Evolutionary conservation across 1,140 invertebrate genomes (phyloP), one percentile per base, ranked within the genome.

Genomic region (Pachyrhynchus sulphureomaculatus): DNA sequence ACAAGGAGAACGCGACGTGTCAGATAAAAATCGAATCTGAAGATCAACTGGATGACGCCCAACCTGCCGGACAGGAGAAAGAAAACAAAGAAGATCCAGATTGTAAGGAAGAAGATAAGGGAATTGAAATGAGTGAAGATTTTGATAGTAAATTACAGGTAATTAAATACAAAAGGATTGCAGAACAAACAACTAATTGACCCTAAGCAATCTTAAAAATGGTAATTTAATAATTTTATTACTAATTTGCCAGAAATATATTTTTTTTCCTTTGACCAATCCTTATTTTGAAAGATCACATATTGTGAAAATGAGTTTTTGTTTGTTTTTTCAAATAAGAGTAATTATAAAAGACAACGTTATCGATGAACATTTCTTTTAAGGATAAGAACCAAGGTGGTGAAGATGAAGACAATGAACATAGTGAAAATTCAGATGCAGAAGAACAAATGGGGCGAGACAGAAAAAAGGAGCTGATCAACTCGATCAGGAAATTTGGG

Each of bases 391-490:
- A 95, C n/a, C 75, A 82, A 75, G 77, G 80, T 48, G 77, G 77
- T 13, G 77, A 82, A 9, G 80, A 82, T 24, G 82, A 88, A 29
- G 83, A 86, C 10, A 83, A 88, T 52, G 82, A 86, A 60, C 82
- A 85, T n/a, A 80, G 86, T 49, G 82, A 88, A 1, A 83, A 91
- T 41, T 84, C 91, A 10, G 88, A 96, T 65, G 77, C 88, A 0
- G 94, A 97, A 59, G 95, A 96, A 75, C 86, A 97, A 81, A 96
- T 97, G 92, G 95, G 87, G 92, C n/a, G 91, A 97, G 58, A 90
- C 90, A 4, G 91, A 90, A 68, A 85, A 87, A 90, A 61, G 87
- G 84, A 6, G 86, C 86, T 23, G 92, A 96, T 45, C 89, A 89
- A 56, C 70, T 89, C 10, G 87, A 90, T 70, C 82, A 89, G 67